Conservation (phyloP, 2,888 invertebrate genomes). For the Bhutanitis thaidina region DNA sequence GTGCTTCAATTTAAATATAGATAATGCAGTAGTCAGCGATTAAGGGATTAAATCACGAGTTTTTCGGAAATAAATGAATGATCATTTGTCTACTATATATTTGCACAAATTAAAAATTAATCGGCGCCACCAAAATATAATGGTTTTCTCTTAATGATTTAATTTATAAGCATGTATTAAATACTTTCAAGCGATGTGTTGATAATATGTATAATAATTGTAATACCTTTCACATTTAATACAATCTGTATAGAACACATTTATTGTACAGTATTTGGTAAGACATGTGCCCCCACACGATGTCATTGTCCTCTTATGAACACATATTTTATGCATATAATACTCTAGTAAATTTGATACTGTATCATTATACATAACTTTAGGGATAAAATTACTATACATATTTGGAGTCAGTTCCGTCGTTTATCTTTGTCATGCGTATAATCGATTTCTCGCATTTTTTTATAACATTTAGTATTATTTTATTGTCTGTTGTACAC, state of each 20-base stretch:
- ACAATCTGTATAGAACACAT: slow-evolving; percentile 1
- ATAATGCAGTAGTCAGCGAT: slow-evolving; percentile 11
- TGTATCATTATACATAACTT: not conserved
- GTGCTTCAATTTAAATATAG: slow-evolving; percentile 14
- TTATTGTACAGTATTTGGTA: slow-evolving; percentile 12
- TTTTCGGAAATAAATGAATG: slow-evolving; percentile 13
- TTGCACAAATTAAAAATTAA: slow-evolving; percentile 1
- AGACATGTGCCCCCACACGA: slow-evolving; percentile 13
- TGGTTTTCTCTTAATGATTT: not conserved
- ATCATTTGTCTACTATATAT: slow-evolving; percentile 11
- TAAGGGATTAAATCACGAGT: slow-evolving; percentile 14
- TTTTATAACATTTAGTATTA: no score
- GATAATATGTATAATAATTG: no score
- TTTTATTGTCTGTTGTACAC: no score
- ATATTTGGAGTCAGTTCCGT: not conserved
- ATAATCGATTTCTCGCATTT: no score
- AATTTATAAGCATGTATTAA: not conserved
- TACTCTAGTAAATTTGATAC: not conserved
- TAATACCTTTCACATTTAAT: not conserved
- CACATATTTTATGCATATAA: not conserved
- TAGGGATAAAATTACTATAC: no score
- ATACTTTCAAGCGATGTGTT: not conserved
- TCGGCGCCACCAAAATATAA: not conserved
- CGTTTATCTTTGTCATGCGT: not conserved
- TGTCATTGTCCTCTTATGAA: slow-evolving; percentile 9